Evolutionary conservation across 2,888 invertebrate genomes (phyloP).

Genomic region (Himalopsyche japonica): DNA sequence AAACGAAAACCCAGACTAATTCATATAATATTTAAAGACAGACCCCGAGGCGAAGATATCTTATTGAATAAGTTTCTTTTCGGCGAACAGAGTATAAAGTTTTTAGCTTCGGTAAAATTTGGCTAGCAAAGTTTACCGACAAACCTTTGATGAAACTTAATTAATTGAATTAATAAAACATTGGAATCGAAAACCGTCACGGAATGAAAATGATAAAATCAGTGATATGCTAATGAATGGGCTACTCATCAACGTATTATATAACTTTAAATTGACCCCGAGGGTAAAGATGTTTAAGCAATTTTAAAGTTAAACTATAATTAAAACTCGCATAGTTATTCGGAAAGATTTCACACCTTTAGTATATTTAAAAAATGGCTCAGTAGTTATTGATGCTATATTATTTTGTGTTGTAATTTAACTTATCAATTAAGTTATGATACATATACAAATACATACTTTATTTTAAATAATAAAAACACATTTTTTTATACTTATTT

Average conservation of each 20-base stretch:
- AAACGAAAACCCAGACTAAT: neutral
- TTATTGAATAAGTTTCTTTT: neutral
- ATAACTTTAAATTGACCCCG: neutral
- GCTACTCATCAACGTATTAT: neutral
- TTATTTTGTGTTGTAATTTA: too few species aligned
- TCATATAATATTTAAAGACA: neutral
- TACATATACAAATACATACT: too few species aligned
- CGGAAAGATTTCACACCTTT: too few species aligned
- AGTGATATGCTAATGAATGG: neutral
- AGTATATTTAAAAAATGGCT: too few species aligned
- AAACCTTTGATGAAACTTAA: neutral
- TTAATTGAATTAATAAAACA: neutral
- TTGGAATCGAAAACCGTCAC: neutral
- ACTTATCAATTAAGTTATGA: too few species aligned
- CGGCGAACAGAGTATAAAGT: neutral
- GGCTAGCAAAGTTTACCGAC: neutral
- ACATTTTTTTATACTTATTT: too few species aligned
- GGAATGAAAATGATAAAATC: neutral
- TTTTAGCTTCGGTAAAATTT: neutral
- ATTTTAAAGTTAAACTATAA: too few species aligned
- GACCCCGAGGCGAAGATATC: neutral
- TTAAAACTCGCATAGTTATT: too few species aligned
- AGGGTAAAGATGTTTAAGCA: neutral
- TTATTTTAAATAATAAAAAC: too few species aligned
- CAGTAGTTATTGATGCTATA: too few species aligned